phyloP scores from a whole-genome alignment of 1,140 invertebrate genomes.

The Diachasmimorpha longicaudata region DNA sequence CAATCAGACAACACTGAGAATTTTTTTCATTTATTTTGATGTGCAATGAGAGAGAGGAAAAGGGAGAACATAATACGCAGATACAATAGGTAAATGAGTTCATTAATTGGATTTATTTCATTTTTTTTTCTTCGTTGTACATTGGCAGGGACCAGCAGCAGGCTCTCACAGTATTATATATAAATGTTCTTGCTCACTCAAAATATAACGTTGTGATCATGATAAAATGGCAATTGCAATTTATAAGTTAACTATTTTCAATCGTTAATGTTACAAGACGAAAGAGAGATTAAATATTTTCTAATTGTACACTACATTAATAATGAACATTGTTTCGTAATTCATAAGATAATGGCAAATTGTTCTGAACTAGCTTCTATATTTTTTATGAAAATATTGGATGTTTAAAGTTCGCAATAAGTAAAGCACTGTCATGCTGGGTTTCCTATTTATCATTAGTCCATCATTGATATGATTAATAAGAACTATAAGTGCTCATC shows the following conservation, averaged over 20 bases:
- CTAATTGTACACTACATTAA: background rate
- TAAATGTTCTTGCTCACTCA: slow-evolving; percentile 30
- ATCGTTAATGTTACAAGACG: slow-evolving; percentile 11
- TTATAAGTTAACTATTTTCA: background rate
- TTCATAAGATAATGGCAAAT: background rate
- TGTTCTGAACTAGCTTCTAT: background rate
- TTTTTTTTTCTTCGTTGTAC: background rate
- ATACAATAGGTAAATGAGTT: too few relatives aligned
- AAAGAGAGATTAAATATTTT: background rate
- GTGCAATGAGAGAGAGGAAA: too few relatives aligned
- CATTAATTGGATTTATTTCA: too few relatives aligned
- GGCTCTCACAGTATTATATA: background rate
- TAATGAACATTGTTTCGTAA: background rate
- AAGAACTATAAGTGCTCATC: background rate
- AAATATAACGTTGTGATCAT: slow-evolving; percentile 30
- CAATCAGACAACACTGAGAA: too few relatives aligned
- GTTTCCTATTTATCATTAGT: too few relatives aligned
- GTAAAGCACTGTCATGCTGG: background rate
- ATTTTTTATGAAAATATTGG: slow-evolving; percentile 1
- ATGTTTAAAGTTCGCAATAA: slow-evolving; percentile 11
- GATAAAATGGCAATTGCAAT: slow-evolving; percentile 5
- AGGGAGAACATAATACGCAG: too few relatives aligned
- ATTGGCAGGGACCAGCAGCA: background rate
- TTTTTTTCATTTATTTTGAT: too few relatives aligned
- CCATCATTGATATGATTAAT: too few relatives aligned